Base-by-base conservation (phyloP, 2,113 vertebrate species). In the Camelus bactrianus region DNA sequence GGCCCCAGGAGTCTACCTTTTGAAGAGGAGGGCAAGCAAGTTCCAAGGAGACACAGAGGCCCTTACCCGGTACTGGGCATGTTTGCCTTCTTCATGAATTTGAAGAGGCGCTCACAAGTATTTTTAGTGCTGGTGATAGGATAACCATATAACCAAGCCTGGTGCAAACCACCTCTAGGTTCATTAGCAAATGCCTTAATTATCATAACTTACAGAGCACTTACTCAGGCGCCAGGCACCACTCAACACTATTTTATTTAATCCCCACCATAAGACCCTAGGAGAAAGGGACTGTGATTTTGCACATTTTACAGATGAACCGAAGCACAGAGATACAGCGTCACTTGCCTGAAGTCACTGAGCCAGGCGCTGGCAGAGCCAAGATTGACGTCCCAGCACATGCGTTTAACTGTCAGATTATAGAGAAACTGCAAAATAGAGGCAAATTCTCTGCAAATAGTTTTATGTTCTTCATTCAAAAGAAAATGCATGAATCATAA, bases 371-470 rank as follows among this genome's bases (percentile, higher is more conserved):
- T 22, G 17, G 64, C 56, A 73, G 10, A 83, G 56, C 52, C 48
- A 62, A 70, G 26, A 85, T 0, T 48, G n/a, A 84, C 17, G 75
- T 14, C 16, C 84, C 13, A 5, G 46, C 22, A 60, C 14, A 4
- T 69, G 28, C 15, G 15, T 89, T 73, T 73, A 46, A 32, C 52
- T 80, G 46, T 86, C 60, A 56, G 42, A 19, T 90, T 81, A 42
- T 8, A 54, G 26, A 89, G 28, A 95, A 65, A 84, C 62, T 93
- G 89, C 93, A 80, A 93, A 87, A 54, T 35, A n/a, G 73, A 82
- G 17, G 12, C 11, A 69, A 75, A 38, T 46, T 65, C 7, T 79
- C 22, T 89, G 75, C 65, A 84, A 85, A 75, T 30, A 56, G 50
- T 56, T 92, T 85, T 69, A 67, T 65, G 24, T 35, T 85, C 95